Conservation (phyloP, 2,888 invertebrate species). For the Caenorhabditis sulstoni region DNA sequence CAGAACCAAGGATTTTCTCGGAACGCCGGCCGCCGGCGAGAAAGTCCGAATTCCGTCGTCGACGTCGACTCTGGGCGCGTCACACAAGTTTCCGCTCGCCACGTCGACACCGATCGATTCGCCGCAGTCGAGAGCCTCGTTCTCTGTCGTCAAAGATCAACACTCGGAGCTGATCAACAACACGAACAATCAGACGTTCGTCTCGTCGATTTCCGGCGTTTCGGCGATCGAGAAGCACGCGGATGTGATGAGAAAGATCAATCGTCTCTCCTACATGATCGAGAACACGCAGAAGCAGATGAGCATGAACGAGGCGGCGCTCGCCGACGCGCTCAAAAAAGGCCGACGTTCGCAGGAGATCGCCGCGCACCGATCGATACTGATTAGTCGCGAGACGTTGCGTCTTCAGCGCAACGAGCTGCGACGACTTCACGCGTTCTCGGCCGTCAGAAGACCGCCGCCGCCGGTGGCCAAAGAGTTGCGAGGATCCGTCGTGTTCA, state of each 20-base stretch:
- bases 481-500: constrained; percentile 54
- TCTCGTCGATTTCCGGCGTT: constrained; percentile 44
- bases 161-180: not conserved
- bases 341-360: constrained; percentile 46
- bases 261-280: constrained; percentile 52
- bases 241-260: constrained; percentile 38
- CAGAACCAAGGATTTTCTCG: constrained; percentile 27
- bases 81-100: constrained; percentile 49
- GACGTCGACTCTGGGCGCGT: constrained; percentile 10
- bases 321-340: constrained; percentile 45
- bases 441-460: constrained; percentile 51
- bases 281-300: constrained; percentile 57
- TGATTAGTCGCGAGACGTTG: constrained; percentile 57
- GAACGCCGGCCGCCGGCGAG: constrained; percentile 44
- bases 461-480: constrained; percentile 60
- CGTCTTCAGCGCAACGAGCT: constrained; percentile 60
- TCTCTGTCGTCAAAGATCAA: not conserved
- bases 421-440: constrained; percentile 53
- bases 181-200: constrained; percentile 42
- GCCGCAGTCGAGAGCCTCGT: constrained; percentile 18
- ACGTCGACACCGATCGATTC: constrained; percentile 64
- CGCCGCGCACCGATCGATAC: constrained; percentile 59
- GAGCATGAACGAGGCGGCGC: constrained; percentile 48
- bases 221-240: constrained; percentile 32
- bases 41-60: constrained; percentile 28